phyloP scores from a whole-genome alignment of 2,113 vertebrate genomes.

The Triplophysa siluroides region DNA sequence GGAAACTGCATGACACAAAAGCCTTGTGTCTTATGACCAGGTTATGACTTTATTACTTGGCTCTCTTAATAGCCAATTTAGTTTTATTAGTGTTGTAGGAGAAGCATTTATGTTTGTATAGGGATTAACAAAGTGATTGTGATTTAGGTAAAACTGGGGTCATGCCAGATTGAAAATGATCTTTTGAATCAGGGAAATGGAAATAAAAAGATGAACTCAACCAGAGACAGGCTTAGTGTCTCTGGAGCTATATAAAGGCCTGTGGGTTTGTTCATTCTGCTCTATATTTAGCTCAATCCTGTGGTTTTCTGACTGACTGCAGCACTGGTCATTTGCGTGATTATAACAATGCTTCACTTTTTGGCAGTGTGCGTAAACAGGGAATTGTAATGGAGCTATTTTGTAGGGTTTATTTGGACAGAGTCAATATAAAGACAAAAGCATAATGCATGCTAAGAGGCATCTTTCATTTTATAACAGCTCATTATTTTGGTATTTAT shows the following conservation, averaged over 20 bases:
- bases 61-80: neutral
- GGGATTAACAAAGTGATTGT: neutral
- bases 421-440: conserved; percentile 9
- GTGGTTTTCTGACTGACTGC: conserved; percentile 56
- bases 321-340: conserved; percentile 47
- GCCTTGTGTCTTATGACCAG: neutral
- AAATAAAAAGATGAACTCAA: conserved; percentile 10
- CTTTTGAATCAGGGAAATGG: conserved; percentile 34
- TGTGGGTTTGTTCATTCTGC: conserved; percentile 40
- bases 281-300: conserved; percentile 61
- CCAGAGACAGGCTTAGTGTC: conserved; percentile 10
- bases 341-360: conserved; percentile 61
- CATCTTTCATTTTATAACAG: neutral
- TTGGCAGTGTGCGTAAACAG: conserved; percentile 56
- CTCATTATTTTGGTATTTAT: neutral
- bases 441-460: neutral
- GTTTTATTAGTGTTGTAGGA: neutral
- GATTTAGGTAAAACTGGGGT: neutral
- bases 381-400: conserved; percentile 56
- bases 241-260: conserved; percentile 47
- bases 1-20: neutral
- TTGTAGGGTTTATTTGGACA: conserved; percentile 28
- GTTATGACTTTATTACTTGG: conserved; percentile 3
- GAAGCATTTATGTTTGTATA: neutral
- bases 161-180: neutral